Conservation (phyloP, 1,140 invertebrate species). For the Leptinotarsa texana region DNA sequence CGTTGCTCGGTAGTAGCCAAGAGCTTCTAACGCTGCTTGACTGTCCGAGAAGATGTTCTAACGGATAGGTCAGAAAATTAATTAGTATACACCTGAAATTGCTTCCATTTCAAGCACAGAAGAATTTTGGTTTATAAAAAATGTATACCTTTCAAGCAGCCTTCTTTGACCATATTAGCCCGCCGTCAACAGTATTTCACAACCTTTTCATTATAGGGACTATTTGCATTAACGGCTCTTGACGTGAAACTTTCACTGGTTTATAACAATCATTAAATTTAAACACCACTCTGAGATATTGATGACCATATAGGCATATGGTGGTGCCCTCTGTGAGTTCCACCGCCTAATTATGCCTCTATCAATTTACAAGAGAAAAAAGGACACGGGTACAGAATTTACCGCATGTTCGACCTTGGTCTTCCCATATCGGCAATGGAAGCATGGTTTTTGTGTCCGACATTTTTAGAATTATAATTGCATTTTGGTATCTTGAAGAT, state of each 20-base stretch:
- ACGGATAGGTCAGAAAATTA: no score
- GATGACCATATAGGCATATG: not conserved
- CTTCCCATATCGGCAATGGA: not conserved
- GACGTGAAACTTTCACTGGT: not conserved
- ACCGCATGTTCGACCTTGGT: not conserved
- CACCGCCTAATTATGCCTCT: not conserved
- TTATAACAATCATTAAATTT: not conserved
- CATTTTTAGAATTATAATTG: conserved; percentile 6
- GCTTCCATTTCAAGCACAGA: no score
- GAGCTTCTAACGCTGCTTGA: no score
- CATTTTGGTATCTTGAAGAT: conserved; percentile 2
- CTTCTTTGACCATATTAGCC: no score
- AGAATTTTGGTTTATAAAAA: no score
- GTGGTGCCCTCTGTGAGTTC: not conserved
- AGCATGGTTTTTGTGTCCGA: not conserved
- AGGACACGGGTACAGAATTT: not conserved
- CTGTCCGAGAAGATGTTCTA: no score
- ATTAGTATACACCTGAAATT: no score
- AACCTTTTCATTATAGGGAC: not conserved
- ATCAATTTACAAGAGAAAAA: not conserved
- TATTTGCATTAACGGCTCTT: not conserved
- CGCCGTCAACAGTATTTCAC: no score
- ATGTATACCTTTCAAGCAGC: no score
- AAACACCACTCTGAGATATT: not conserved
- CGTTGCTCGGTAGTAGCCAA: no score